These are phyloP conservation scores for Colaptes auratus DNA, from an alignment of 2,113 vertebrate genomes.

Conservation along the genomic window DNA sequence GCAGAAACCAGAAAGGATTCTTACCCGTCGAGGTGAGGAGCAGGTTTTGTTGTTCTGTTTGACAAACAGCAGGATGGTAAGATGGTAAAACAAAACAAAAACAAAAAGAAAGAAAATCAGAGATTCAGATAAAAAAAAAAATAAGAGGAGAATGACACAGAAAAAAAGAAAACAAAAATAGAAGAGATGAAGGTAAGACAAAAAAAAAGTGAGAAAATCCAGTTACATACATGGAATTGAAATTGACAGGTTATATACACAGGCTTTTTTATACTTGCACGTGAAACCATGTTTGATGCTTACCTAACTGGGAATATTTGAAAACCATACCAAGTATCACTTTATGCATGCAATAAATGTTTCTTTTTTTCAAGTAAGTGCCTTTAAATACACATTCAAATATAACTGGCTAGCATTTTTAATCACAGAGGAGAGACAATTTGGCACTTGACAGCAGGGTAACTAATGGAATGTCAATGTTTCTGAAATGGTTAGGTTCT, in stretches of 20 bases:
- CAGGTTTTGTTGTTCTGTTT: slow-evolving; percentile 94
- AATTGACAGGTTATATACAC: neutral
- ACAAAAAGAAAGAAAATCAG: slow-evolving; percentile 42
- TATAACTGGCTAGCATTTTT: neutral
- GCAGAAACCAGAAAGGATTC: neutral
- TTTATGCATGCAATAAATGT: slow-evolving; percentile 46
- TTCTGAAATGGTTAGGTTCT: neutral
- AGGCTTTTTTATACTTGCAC: neutral
- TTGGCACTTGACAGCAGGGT: neutral
- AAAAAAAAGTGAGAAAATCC: slow-evolving; percentile 62
- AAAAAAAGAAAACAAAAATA: slow-evolving; percentile 13
- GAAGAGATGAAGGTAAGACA: slow-evolving; percentile 70
- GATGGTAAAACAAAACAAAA: slow-evolving; percentile 7
- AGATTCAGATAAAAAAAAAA: slow-evolving; percentile 58
- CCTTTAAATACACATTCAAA: neutral
- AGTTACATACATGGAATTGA: slow-evolving; percentile 29
- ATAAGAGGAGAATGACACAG: slow-evolving; percentile 63
- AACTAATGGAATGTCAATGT: neutral
- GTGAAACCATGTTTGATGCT: neutral
- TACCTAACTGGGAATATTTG: neutral
- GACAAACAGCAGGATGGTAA: slow-evolving; percentile 74
- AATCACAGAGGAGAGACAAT: neutral
- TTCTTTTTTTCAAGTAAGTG: neutral
- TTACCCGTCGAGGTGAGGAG: slow-evolving; percentile 96
- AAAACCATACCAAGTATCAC: neutral